phyloP scores from a whole-genome alignment of 2,888 invertebrate genomes.

The Scrobipalpa costella region DNA sequence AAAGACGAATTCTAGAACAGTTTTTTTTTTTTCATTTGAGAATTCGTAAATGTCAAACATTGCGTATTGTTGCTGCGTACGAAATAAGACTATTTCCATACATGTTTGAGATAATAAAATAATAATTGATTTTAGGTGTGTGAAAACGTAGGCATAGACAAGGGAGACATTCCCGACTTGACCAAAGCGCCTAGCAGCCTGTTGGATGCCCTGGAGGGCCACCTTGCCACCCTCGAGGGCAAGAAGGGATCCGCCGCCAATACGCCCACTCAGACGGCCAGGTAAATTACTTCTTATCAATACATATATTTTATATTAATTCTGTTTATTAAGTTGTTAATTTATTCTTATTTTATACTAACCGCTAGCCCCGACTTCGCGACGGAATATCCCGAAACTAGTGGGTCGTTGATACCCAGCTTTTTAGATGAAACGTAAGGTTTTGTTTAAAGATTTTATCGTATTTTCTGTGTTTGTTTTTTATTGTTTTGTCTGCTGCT shows the following conservation, averaged over 20 bases:
- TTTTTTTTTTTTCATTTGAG: no score
- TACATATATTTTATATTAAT: constrained; percentile 21
- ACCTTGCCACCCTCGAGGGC: constrained; percentile 95
- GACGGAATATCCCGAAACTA: constrained; percentile 7
- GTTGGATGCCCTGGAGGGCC: constrained; percentile 97
- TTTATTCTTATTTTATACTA: constrained; percentile 16
- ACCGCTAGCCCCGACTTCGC: constrained; percentile 14
- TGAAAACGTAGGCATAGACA: constrained; percentile 97
- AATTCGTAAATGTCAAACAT: no score
- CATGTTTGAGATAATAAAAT: not conserved
- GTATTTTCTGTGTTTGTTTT: no score
- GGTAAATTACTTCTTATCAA: constrained; percentile 69
- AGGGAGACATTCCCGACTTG: constrained; percentile 98
- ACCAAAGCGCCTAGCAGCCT: constrained; percentile 99
- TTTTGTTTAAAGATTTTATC: constrained; percentile 1
- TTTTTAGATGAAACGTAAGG: constrained; percentile 21
- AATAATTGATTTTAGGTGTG: constrained; percentile 63
- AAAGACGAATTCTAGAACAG: no score
- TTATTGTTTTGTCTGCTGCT: not conserved
- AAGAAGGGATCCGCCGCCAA: constrained; percentile 93
- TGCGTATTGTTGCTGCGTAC: no score
- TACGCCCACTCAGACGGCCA: constrained; percentile 92
- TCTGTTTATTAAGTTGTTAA: constrained; percentile 16
- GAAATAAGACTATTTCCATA: no score
- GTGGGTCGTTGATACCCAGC: constrained; percentile 10